A percentile compares a stretch with the other conserved stretches of the same genome.
Conservation (phyloP, 2,113 vertebrate species). For the Dryoscopus gambensis region DNA sequence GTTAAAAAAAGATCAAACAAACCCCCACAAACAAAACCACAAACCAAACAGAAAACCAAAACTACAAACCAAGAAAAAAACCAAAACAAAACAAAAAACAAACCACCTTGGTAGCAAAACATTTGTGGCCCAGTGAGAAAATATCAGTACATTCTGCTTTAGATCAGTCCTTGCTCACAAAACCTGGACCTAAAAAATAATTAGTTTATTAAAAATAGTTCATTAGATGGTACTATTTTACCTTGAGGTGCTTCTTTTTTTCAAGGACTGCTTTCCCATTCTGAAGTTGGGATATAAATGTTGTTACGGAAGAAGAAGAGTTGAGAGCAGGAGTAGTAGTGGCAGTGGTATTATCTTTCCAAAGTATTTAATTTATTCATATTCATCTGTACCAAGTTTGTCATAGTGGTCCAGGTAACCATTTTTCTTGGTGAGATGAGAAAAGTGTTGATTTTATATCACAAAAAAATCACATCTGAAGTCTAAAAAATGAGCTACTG, state of each 20-base stretch:
- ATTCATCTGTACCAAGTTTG: not conserved
- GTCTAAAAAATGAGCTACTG: not conserved
- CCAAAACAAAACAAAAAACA: not conserved
- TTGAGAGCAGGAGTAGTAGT: not conserved
- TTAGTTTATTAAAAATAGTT: not conserved
- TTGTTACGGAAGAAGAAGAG: not conserved
- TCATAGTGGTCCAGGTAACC: not conserved
- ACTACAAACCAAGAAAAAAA: not conserved
- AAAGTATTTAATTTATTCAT: not conserved
- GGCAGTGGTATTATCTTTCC: not conserved
- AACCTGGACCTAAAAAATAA: not conserved
- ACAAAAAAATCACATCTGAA: not conserved
- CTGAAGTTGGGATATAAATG: not conserved
- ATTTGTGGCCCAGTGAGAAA: not conserved
- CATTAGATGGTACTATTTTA: not conserved
- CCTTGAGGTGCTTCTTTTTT: not conserved
- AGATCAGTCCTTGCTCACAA: not conserved
- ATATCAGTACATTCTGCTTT: not conserved
- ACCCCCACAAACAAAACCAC: not conserved
- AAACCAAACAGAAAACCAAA: not conserved
- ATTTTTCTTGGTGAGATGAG: not conserved
- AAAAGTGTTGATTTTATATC: not conserved
- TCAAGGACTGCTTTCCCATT: not conserved
- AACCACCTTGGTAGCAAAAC: not conserved
- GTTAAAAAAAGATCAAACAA: not conserved